phyloP scores from a whole-genome alignment of 2,113 vertebrate species.

The Ascaphus truei region DNA sequence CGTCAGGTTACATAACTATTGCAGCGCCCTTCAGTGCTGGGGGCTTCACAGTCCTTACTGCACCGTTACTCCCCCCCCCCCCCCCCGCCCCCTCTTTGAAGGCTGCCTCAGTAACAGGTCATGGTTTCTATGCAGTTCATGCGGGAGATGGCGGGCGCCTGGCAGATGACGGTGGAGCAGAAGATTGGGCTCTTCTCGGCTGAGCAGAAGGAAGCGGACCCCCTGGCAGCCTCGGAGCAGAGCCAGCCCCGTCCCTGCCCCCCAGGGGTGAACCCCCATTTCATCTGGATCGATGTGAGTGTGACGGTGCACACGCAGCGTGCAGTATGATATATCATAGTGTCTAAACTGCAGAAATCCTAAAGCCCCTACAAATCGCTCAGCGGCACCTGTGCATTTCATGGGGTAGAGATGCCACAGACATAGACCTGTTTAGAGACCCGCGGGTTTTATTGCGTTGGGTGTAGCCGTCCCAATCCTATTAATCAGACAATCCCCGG shows the following conservation, averaged over 20 bases:
- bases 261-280: constrained; percentile 87
- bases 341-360: no score
- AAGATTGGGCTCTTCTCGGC: constrained; percentile 88
- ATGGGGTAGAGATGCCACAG: no score
- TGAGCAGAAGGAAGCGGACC: constrained; percentile 81
- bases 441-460: no score
- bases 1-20: no score
- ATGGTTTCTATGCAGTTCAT: constrained; percentile 70
- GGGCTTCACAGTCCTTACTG: background rate
- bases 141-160: constrained; percentile 94
- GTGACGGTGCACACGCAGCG: background rate
- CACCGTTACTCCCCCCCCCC: background rate
- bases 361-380: no score
- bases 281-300: constrained; percentile 92
- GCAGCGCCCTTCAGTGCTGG: no score
- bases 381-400: no score
- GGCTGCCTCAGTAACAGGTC: background rate
- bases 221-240: constrained; percentile 89
- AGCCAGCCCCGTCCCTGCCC: constrained; percentile 86
- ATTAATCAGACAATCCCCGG: no score
- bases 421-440: no score
- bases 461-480: no score
- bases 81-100: background rate
- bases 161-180: constrained; percentile 95
- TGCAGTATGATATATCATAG: no score